phyloP scores from a whole-genome alignment of 2,888 invertebrate genomes.

The Ypsolopha sequella region DNA sequence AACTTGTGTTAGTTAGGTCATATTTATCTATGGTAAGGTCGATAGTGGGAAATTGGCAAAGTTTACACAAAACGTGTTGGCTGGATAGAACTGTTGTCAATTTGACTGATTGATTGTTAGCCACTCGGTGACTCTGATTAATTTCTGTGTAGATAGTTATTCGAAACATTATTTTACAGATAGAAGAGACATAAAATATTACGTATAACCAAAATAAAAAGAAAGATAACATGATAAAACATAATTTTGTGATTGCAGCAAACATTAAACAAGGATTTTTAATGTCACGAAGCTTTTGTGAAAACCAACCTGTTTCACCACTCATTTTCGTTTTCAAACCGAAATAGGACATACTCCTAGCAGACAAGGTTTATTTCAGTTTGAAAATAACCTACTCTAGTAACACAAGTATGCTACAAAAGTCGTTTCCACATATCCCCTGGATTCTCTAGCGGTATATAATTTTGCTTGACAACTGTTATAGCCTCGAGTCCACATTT shows the following conservation, averaged over 20 bases:
- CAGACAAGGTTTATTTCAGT: background rate
- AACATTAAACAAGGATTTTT: background rate
- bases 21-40: too few relatives aligned
- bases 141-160: too few relatives aligned
- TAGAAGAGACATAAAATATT: too few relatives aligned
- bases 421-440: slow-evolving; percentile 4
- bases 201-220: background rate
- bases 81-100: too few relatives aligned
- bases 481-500: slow-evolving; percentile 4
- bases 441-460: slow-evolving; percentile 6
- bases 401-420: background rate
- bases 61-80: too few relatives aligned
- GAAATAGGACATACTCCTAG: background rate
- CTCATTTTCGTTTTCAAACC: background rate
- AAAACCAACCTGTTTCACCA: background rate
- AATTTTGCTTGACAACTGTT: slow-evolving; percentile 9
- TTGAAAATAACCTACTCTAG: background rate
- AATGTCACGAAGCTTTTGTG: background rate
- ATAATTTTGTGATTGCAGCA: background rate
- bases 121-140: too few relatives aligned
- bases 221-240: background rate
- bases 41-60: too few relatives aligned
- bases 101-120: too few relatives aligned
- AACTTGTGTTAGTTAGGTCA: too few relatives aligned
- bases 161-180: too few relatives aligned